These are phyloP conservation scores for Formicarius rufipectus DNA, from an alignment of 2,113 vertebrate genomes.

Conservation along the genomic window DNA sequence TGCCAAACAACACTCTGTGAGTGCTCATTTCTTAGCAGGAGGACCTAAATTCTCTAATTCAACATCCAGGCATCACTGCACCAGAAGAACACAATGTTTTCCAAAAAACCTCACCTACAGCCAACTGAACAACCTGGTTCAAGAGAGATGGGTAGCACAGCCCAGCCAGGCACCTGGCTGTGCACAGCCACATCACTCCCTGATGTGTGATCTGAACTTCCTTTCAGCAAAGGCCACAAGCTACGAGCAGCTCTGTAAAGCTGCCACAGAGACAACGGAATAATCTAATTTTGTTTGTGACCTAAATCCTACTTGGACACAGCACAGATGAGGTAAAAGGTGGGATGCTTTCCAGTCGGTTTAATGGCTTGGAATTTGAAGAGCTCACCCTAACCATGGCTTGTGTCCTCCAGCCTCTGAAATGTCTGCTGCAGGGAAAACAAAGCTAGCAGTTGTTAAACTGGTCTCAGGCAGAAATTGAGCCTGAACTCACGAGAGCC, in stretches of 20 bases:
- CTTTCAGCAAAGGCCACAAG: not conserved
- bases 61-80: not conserved
- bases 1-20: not conserved
- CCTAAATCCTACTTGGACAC: slow-evolving; percentile 5
- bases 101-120: not conserved
- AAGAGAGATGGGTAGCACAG: not conserved
- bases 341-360: not conserved
- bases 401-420: not conserved
- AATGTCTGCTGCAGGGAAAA: not conserved
- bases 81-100: not conserved
- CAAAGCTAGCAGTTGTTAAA: not conserved
- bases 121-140: not conserved
- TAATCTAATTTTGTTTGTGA: slow-evolving; percentile 1
- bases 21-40: not conserved
- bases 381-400: not conserved
- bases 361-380: not conserved
- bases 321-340: not conserved
- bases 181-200: not conserved
- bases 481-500: not conserved
- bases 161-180: not conserved
- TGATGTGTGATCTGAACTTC: not conserved
- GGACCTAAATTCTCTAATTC: not conserved
- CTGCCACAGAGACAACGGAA: not conserved
- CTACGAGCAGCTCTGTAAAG: not conserved
- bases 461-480: not conserved